phyloP scores from a whole-genome alignment of 2,797 vertebrate genomes.

The Siniperca obscura region DNA sequence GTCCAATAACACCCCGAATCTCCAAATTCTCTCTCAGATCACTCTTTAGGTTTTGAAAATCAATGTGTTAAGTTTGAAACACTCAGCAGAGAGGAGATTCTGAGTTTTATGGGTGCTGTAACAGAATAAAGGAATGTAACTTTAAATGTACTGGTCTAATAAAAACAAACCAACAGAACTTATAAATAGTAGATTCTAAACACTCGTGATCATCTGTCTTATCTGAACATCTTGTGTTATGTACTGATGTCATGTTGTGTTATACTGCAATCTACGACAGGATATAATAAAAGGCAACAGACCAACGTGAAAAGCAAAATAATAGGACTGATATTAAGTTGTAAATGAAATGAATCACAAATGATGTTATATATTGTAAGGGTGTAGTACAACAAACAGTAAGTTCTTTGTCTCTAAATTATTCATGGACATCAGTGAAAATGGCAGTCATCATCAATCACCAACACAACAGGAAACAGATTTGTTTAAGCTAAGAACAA shows the following conservation, averaged over 20 bases:
- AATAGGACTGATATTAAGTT: neutral
- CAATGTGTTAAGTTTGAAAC: neutral
- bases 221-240: neutral
- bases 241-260: neutral
- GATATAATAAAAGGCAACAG: neutral
- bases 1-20: neutral
- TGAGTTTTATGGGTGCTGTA: neutral
- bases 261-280: neutral
- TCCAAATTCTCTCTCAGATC: neutral
- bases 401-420: neutral
- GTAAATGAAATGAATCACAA: neutral
- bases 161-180: neutral
- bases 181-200: neutral
- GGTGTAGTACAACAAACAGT: neutral
- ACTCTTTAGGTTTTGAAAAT: neutral
- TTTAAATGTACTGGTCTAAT: neutral
- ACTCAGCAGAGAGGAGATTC: neutral
- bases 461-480: no score
- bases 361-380: neutral
- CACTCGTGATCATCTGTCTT: neutral
- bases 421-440: neutral
- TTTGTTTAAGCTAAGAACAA: neutral
- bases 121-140: neutral
- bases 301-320: neutral
- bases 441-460: neutral